Conservation (phyloP, 2,797 vertebrate genomes). For the Tokudaia tokunoshimensis region DNA sequence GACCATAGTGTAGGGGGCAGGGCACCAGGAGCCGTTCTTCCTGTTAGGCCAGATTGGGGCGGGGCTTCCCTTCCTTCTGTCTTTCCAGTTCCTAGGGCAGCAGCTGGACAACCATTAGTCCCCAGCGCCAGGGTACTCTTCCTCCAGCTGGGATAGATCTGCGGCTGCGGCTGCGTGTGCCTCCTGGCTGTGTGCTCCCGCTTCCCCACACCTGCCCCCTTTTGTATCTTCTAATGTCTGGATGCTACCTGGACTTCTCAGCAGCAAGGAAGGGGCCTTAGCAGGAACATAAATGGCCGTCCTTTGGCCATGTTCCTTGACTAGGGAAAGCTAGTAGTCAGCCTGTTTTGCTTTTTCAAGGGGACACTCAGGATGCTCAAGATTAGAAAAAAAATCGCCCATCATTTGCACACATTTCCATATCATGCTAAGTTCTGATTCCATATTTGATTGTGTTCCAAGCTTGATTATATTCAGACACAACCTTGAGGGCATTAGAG, state of each 20-base stretch:
- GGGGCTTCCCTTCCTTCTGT: neutral
- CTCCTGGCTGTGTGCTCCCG: constrained; percentile 36
- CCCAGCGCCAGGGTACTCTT: constrained; percentile 45
- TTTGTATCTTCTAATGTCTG: neutral
- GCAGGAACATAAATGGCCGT: neutral
- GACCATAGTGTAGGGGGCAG: neutral
- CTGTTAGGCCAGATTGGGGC: neutral
- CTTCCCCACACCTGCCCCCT: neutral
- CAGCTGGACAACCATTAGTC: constrained; percentile 74
- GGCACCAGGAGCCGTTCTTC: constrained; percentile 60
- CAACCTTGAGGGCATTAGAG: constrained; percentile 71
- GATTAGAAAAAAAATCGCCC: neutral
- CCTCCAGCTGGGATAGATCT: constrained; percentile 54
- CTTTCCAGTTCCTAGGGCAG: constrained; percentile 62
- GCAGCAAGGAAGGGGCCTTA: neutral
- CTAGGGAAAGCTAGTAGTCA: constrained; percentile 49
- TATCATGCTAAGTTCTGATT: constrained; percentile 68
- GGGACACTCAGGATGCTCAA: constrained; percentile 54
- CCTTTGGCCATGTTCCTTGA: constrained; percentile 54
- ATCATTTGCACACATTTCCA: constrained; percentile 77
- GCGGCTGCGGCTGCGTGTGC: constrained; percentile 1
- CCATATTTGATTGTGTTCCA: constrained; percentile 72
- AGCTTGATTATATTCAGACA: constrained; percentile 73
- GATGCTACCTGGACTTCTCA: neutral
- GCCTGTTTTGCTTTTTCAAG: constrained; percentile 55